A percentile compares a stretch with the other conserved stretches of the same genome.
phyloP scores from a whole-genome alignment of 2,113 vertebrate species.

The Bufo gargarizans region DNA sequence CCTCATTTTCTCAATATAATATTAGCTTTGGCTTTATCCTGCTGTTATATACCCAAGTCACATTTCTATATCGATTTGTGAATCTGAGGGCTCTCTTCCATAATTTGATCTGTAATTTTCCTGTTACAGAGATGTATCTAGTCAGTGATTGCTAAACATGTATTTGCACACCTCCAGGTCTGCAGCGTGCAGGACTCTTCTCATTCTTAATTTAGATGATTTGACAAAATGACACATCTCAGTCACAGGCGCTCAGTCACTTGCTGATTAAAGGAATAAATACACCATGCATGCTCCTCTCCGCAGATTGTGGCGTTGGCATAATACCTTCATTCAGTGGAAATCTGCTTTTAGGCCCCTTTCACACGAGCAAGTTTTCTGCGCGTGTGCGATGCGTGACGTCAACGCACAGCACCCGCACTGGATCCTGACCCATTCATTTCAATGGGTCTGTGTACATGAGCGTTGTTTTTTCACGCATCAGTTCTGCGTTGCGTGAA shows the following conservation, averaged over 20 bases:
- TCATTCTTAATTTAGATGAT: not conserved
- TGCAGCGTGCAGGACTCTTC: not conserved
- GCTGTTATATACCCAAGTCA: not conserved
- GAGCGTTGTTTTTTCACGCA: no score
- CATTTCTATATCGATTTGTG: not conserved
- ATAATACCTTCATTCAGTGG: not conserved
- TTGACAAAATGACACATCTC: not conserved
- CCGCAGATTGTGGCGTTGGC: not conserved
- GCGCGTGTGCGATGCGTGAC: no score
- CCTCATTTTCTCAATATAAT: no score
- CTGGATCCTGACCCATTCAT: no score
- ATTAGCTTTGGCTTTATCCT: not conserved
- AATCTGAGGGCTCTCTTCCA: not conserved
- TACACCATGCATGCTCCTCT: not conserved
- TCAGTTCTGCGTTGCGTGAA: no score
- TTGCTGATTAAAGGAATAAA: conserved; percentile 3
- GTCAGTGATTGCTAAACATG: not conserved
- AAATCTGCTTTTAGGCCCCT: not conserved
- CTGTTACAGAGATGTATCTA: not conserved
- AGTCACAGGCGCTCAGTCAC: not conserved
- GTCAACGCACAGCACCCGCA: no score
- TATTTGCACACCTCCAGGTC: conserved; percentile 1
- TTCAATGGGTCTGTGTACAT: no score
- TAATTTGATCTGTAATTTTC: not conserved
- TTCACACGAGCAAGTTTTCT: no score